Percentiles rank a stretch among this genome's conserved stretches.
phyloP scores from a whole-genome alignment of 1,140 invertebrate species.

The Trichomalopsis sarcophagae region DNA sequence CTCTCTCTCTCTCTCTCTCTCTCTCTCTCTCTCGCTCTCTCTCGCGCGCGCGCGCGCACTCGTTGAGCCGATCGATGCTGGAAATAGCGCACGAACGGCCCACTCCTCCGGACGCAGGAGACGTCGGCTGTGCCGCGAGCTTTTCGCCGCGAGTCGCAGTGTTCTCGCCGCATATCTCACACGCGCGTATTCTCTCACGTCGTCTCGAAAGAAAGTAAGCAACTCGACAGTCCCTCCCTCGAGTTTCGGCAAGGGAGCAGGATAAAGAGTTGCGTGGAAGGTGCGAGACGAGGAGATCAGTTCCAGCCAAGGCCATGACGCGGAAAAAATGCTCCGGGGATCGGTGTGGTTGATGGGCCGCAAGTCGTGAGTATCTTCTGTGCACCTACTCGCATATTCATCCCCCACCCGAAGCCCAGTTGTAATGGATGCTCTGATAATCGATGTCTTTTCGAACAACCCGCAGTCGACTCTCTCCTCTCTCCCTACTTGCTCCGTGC shows the following conservation, averaged over 20 bases:
- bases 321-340: conserved; percentile 40
- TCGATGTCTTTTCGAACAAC: too few species aligned
- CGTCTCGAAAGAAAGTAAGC: too few species aligned
- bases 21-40: too few species aligned
- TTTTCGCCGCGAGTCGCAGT: conserved; percentile 17
- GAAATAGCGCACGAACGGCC: conserved; percentile 61
- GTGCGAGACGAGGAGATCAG: background rate
- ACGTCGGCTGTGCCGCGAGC: background rate
- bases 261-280: too few species aligned
- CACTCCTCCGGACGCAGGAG: conserved; percentile 4
- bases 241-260: too few species aligned
- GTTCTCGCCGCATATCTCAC: background rate
- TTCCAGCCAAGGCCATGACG: conserved; percentile 27
- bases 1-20: background rate
- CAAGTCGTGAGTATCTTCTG: conserved; percentile 44
- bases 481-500: background rate
- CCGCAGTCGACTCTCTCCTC: background rate
- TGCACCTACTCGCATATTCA: too few species aligned
- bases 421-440: too few species aligned
- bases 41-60: background rate
- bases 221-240: too few species aligned
- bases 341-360: conserved; percentile 41
- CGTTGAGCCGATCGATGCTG: conserved; percentile 62
- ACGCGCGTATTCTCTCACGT: background rate
- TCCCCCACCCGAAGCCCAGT: too few species aligned